Base-by-base conservation (phyloP, 2,888 invertebrate species). In the Andrena bicolor region DNA sequence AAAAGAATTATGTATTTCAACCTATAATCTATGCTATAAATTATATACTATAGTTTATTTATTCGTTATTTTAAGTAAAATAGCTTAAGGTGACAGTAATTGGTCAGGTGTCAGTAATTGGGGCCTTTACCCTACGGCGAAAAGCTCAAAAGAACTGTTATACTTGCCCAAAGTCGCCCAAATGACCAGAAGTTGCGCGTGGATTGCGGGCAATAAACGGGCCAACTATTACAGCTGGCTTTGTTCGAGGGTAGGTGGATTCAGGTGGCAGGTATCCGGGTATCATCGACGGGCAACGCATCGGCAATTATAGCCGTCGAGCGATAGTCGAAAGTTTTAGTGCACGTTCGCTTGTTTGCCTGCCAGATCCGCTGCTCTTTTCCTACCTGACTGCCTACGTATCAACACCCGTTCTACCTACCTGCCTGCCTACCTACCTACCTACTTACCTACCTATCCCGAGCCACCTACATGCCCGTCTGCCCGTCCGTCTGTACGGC, bases 401-500 rank as follows among this genome's bases (percentile, higher is more conserved):
- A 65, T 51, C 65, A 53, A 66, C 74, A 48, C 64, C 69, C 79
- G 49, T 48, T 13, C 61, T 73, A 51, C 51, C 51, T 51, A 16
- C 51, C 51, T 20, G 20, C n/a, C 80, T 75, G 23, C 56, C 64
- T 73, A 28, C 28, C 69, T 58, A 60, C 70, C 72, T 81, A 64
- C 41, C 26, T 56, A 35, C 26, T 69, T 76, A 53, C 49, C 69
- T 73, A 28, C 51, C 74, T 60, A 61, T 41, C 65, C 63, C 48
- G 10, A 20, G 49, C 60, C 28, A 68, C 65, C 68, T 74, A 68
- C 75, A 72, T 72, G 64, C 56, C 75, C 48, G 80, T 80, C 81
- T 71, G 74, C 48, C 74, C 65, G 74, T 70, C 81, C 69, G 69
- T 69, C 80, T 80, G 48, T 73, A 53, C 35, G 64, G 58, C 63